Conservation (phyloP, 2,888 invertebrate genomes). For the Timandra comae region DNA sequence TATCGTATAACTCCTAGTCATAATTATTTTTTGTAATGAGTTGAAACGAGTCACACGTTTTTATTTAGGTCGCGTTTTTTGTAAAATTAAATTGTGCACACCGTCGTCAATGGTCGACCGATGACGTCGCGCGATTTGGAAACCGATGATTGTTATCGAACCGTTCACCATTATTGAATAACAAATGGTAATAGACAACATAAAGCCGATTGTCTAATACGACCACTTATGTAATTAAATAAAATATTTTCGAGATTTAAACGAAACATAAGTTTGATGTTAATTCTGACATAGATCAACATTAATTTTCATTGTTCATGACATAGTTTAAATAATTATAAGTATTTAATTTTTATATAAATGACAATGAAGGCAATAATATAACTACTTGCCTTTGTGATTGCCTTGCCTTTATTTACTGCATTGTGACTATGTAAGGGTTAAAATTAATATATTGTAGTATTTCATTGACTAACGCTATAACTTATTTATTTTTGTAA, state of each 20-base stretch:
- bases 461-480: too few species aligned
- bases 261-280: too few species aligned
- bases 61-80: constrained; percentile 27
- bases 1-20: constrained; percentile 73
- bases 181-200: too few species aligned
- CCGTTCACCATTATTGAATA: constrained; percentile 4
- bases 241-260: too few species aligned
- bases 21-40: constrained; percentile 49
- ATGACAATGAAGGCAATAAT: too few species aligned
- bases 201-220: too few species aligned
- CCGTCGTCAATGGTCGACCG: constrained; percentile 22
- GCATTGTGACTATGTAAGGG: constrained; percentile 31
- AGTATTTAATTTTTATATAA: too few species aligned
- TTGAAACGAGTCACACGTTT: constrained; percentile 31
- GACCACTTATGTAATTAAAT: too few species aligned
- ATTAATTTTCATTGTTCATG: too few species aligned
- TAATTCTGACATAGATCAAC: too few species aligned
- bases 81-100: constrained; percentile 47
- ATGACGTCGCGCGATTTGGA: constrained; percentile 11
- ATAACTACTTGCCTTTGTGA: constrained; percentile 61
- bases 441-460: too few species aligned
- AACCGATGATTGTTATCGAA: constrained; percentile 12
- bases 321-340: too few species aligned
- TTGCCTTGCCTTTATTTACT: constrained; percentile 58
- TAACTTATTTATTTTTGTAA: constrained; percentile 31